Percentiles rank a stretch among this genome's conserved stretches.
phyloP scores from a whole-genome alignment of 2,888 invertebrate genomes.

The Protophormia terraenovae region DNA sequence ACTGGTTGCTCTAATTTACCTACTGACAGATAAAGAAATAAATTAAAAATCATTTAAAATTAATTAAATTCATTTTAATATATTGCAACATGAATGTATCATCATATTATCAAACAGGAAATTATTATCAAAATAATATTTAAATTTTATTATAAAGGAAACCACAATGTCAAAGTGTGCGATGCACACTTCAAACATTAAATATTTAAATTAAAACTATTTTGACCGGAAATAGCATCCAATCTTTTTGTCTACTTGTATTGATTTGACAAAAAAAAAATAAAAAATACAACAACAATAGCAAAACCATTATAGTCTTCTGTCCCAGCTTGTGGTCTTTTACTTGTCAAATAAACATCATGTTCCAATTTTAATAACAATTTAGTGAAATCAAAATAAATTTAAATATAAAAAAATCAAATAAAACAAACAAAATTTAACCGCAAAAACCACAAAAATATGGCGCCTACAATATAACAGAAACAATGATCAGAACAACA shows the following conservation, averaged over 20 bases:
- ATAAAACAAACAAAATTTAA: conserved; percentile 26
- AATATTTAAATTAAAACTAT: background rate
- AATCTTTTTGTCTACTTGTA: background rate
- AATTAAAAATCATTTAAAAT: background rate
- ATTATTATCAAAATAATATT: background rate
- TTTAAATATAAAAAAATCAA: background rate
- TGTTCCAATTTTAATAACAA: conserved; percentile 25
- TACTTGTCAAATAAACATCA: conserved; percentile 35
- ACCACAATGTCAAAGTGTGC: conserved; percentile 13
- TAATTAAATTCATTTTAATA: background rate
- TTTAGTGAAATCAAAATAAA: conserved; percentile 34
- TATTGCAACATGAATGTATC: background rate
- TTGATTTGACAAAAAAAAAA: background rate
- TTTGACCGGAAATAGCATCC: conserved; percentile 7
- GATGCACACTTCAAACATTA: background rate
- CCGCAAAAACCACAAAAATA: conserved; percentile 50
- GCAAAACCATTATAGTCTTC: background rate
- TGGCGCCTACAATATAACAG: conserved; percentile 18
- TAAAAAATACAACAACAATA: background rate
- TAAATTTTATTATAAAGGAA: background rate
- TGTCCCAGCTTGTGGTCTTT: conserved; percentile 22
- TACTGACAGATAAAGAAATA: background rate
- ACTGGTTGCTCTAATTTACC: background rate
- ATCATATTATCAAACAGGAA: background rate
- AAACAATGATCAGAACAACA: background rate